phyloP scores from a whole-genome alignment of 2,888 invertebrate species.

The Danaus chrysippus region DNA sequence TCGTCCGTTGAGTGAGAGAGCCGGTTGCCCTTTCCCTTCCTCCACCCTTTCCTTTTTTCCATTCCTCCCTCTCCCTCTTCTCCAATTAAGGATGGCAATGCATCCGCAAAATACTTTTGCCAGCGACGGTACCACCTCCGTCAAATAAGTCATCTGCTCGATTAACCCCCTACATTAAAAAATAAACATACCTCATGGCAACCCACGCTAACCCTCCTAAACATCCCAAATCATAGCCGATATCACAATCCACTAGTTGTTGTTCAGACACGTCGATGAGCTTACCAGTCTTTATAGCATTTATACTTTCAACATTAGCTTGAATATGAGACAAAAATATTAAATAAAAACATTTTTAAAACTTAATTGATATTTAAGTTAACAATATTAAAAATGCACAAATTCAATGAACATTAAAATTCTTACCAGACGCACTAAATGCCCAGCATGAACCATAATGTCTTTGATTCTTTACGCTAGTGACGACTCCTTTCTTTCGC shows the following conservation, averaged over 20 bases:
- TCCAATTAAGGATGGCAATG: no score
- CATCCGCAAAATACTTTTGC: no score
- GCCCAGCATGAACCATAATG: slow-evolving; percentile 91
- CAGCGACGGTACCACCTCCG: no score
- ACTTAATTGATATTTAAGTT: background rate
- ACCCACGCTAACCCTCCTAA: no score
- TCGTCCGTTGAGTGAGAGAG: no score
- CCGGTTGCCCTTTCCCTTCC: no score
- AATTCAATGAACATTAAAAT: background rate
- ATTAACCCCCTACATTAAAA: no score
- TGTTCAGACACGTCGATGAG: slow-evolving; percentile 35
- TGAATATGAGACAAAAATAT: background rate
- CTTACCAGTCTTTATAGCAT: slow-evolving; percentile 34
- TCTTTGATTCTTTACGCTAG: slow-evolving; percentile 87
- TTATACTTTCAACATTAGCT: slow-evolving; percentile 12
- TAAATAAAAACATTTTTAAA: no score
- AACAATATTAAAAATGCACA: background rate
- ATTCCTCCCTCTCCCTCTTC: no score
- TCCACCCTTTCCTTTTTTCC: no score
- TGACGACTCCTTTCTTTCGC: slow-evolving; percentile 86
- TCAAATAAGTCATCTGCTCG: no score
- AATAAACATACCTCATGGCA: no score
- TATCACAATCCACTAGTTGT: slow-evolving; percentile 38
- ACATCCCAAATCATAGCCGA: slow-evolving; percentile 26
- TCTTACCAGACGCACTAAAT: slow-evolving; percentile 38